Conservation (phyloP, 2,797 vertebrate species). For the Chanos chanos region DNA sequence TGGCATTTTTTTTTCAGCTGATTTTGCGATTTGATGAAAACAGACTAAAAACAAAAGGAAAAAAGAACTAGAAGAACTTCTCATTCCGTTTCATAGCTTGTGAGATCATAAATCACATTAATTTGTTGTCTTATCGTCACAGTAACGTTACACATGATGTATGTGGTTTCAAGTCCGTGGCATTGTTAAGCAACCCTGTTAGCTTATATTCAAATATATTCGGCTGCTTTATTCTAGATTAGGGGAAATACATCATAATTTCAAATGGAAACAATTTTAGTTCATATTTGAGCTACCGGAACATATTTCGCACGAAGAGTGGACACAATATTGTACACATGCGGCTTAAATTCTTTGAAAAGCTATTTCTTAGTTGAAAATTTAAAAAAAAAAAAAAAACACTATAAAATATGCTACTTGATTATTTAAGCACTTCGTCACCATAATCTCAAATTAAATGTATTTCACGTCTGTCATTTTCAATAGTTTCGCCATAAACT, state of each 20-base stretch:
- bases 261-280: background rate
- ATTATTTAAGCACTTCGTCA: no score
- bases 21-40: constrained; percentile 65
- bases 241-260: background rate
- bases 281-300: background rate
- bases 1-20: constrained; percentile 60
- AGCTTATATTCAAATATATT: constrained; percentile 57
- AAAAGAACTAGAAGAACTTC: constrained; percentile 71
- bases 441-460: no score
- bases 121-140: constrained; percentile 82
- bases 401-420: no score
- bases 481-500: no score
- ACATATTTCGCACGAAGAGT: background rate
- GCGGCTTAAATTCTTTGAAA: background rate
- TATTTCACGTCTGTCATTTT: no score
- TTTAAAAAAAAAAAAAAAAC: no score
- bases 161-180: constrained; percentile 77
- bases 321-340: background rate
- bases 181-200: constrained; percentile 67
- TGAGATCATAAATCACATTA: constrained; percentile 89
- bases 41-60: constrained; percentile 60
- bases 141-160: constrained; percentile 77
- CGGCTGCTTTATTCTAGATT: constrained; percentile 28
- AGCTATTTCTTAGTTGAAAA: background rate
- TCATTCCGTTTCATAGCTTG: constrained; percentile 71